phyloP scores from a whole-genome alignment of 2,888 invertebrate species.

The Drosophila setosimentum region DNA sequence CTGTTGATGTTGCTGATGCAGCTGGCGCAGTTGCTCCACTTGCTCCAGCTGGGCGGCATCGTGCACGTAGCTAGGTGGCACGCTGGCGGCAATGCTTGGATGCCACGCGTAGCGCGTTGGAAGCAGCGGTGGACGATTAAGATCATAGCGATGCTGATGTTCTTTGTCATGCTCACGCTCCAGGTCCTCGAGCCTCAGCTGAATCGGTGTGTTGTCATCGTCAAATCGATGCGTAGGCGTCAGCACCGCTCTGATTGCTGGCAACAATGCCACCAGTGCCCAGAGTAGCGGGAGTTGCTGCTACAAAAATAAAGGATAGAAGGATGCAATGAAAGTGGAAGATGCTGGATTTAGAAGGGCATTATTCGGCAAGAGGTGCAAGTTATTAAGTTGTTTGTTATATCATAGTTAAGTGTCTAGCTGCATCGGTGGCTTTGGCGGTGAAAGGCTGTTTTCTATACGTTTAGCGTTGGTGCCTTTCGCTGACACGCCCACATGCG shows the following conservation, averaged over 20 bases:
- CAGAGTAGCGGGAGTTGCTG: slow-evolving; percentile 33
- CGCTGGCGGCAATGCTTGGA: slow-evolving; percentile 63
- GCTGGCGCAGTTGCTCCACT: slow-evolving; percentile 54
- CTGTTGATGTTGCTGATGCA: slow-evolving; percentile 63
- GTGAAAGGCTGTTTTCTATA: slow-evolving; percentile 62
- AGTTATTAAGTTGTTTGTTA: slow-evolving; percentile 13
- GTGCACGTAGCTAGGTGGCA: slow-evolving; percentile 68
- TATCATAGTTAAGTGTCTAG: slow-evolving; percentile 11
- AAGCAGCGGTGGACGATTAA: slow-evolving; percentile 62
- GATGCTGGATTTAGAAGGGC: slow-evolving; percentile 34
- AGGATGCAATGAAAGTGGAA: slow-evolving; percentile 1
- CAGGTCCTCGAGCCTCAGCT: slow-evolving; percentile 90
- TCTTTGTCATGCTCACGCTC: slow-evolving; percentile 90
- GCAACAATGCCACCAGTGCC: slow-evolving; percentile 31
- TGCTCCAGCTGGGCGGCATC: slow-evolving; percentile 62
- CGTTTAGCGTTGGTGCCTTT: slow-evolving; percentile 50
- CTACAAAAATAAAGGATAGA: slow-evolving; percentile 18
- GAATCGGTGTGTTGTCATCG: slow-evolving; percentile 82
- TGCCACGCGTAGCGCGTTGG: slow-evolving; percentile 71
- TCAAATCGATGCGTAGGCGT: slow-evolving; percentile 52
- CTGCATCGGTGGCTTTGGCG: slow-evolving; percentile 8
- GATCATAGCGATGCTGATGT: slow-evolving; percentile 55
- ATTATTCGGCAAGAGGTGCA: slow-evolving; percentile 15
- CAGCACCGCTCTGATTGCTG: slow-evolving; percentile 34
- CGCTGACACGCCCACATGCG: slow-evolving; percentile 64